Percentiles rank a stretch among this genome's conserved stretches.
These are phyloP conservation scores for Agrilus cyanescens DNA, from an alignment of 2,888 invertebrate species.

Conservation along the genomic window DNA sequence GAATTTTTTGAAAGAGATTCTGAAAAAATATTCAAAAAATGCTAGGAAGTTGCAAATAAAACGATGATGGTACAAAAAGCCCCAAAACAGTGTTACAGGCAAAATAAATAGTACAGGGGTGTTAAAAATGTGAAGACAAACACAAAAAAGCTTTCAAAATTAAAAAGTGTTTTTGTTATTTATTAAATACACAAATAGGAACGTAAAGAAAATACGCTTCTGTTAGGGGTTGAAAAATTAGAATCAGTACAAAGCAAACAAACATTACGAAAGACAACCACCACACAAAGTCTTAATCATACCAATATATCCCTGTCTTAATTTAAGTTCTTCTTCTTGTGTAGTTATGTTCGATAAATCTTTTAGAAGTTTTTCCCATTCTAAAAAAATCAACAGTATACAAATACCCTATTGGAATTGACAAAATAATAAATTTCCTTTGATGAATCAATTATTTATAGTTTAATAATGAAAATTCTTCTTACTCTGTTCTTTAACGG, in stretches of 20 bases:
- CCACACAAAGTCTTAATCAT: conserved; percentile 6
- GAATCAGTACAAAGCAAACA: too few relatives aligned
- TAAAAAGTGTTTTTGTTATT: too few relatives aligned
- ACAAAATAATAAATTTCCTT: too few relatives aligned
- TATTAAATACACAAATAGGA: too few relatives aligned
- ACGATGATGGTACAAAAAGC: not conserved
- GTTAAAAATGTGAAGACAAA: not conserved
- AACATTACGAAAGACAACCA: not conserved
- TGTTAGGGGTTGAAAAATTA: too few relatives aligned
- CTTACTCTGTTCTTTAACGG: conserved; percentile 33
- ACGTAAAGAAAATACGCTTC: too few relatives aligned
- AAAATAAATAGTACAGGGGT: not conserved
- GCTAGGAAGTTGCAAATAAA: not conserved
- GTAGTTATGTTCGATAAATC: conserved; percentile 12
- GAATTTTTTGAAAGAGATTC: conserved; percentile 15
- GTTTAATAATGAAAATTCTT: conserved; percentile 1
- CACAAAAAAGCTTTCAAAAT: too few relatives aligned
- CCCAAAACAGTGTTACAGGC: not conserved
- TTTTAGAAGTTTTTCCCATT: conserved; percentile 17
- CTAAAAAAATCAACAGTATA: conserved; percentile 12
- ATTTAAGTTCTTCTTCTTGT: conserved; percentile 9
- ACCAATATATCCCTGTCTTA: conserved; percentile 19
- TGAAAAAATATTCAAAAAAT: conserved; percentile 7
- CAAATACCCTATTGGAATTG: too few relatives aligned
- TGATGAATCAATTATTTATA: too few relatives aligned